Base-by-base conservation (phyloP, 1,140 invertebrate genomes). In the Bombus superbus region DNA sequence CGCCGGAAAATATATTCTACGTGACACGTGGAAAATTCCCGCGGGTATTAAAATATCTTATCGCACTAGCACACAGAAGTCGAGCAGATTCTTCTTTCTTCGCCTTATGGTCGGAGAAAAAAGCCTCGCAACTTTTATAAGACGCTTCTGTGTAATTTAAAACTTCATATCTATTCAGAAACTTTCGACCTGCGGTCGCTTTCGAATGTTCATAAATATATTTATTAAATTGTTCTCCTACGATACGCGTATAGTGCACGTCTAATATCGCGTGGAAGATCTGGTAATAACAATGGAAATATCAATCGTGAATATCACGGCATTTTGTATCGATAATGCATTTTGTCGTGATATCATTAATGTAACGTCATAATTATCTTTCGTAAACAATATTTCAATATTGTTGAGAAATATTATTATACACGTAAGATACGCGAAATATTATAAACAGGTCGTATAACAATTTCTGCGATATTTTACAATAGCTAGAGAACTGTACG, bases 1-100 rank as follows among this genome's bases (percentile, higher is more conserved):
- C 80, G 35, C 10, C 75, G 66, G 86, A 87, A 88, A 87, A 88
- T 88, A 79, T 88, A 87, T 88, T 87, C 64, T 66, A 38, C 64
- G 64, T 88, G 87, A 84, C 81, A 84, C 81, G 81, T 66, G 62
- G 71, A 42, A 84, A 83, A 81, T 87, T 87, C 81, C 81, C 86
- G 81, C 81, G 74, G 57, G 87, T 88, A 88, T 87, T 88, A 88
- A 88, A 88, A 80, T 83, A 88, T 87, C 81, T 88, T 88, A 88
- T 87, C 86, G 72, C n/a, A 40, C 62, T 32, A 22, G 47, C 40
- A 68, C 47, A 69, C 80, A 73, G 71, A 87, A 88, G 68, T 83
- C 72, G 38, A 8, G 64, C 18, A 66, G 71, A 81, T 81, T 73
- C 40, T 38, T 62, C 64, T 38, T 69, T 42, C 68, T 9, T 57